Evolutionary conservation across 2,113 vertebrate species (phyloP).

Genomic region (Dipodomys spectabilis): DNA sequence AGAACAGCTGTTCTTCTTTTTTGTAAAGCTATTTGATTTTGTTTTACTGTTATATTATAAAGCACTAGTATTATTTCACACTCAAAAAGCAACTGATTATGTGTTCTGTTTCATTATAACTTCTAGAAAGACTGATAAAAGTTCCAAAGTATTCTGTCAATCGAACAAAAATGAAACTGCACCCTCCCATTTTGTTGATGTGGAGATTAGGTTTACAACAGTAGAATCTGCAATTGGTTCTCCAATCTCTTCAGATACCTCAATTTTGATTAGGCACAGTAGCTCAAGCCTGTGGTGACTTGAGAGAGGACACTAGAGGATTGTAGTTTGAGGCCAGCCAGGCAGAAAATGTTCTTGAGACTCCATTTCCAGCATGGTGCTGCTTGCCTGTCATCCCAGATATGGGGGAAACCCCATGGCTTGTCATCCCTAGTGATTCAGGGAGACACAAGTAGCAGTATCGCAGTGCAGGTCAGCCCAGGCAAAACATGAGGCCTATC

Average conservation of each 20-base stretch:
- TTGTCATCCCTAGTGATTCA: too few relatives aligned
- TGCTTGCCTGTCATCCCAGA: too few relatives aligned
- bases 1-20: not conserved
- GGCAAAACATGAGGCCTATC: too few relatives aligned
- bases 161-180: conserved; percentile 16
- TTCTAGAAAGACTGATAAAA: conserved; percentile 8
- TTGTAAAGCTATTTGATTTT: not conserved
- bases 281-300: too few relatives aligned
- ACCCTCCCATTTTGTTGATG: not conserved
- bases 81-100: not conserved
- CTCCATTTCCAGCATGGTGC: too few relatives aligned
- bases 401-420: too few relatives aligned
- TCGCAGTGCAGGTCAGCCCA: too few relatives aligned
- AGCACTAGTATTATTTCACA: not conserved
- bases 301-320: too few relatives aligned
- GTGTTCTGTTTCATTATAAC: not conserved
- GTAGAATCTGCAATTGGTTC: not conserved
- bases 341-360: too few relatives aligned
- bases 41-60: not conserved
- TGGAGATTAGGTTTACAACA: not conserved
- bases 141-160: not conserved
- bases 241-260: not conserved
- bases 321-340: too few relatives aligned
- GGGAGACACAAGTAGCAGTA: too few relatives aligned
- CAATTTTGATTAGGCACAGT: too few relatives aligned